Conservation (phyloP, 2,797 vertebrate genomes). For the Oreortyx pictus region DNA sequence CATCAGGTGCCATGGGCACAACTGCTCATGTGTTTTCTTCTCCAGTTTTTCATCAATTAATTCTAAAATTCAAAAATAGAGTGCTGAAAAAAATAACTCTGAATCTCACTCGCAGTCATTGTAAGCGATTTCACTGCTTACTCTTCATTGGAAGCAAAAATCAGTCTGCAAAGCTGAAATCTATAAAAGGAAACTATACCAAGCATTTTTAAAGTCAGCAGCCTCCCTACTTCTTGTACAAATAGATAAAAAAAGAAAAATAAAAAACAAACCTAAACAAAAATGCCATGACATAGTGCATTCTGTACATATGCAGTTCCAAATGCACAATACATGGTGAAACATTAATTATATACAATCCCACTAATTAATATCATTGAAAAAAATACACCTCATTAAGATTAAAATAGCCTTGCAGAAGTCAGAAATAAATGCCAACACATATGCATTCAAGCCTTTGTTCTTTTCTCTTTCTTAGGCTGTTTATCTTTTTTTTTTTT, state of each 20-base stretch:
- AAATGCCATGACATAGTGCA: not conserved
- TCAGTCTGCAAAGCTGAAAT: not conserved
- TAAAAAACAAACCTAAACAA: not conserved
- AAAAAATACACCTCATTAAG: not conserved
- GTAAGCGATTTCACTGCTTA: not conserved
- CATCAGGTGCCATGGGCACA: rapidly evolving
- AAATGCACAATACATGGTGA: not conserved
- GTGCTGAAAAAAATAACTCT: not conserved
- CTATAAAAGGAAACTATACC: not conserved
- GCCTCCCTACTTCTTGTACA: not conserved
- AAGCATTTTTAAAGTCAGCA: not conserved
- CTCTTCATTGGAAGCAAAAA: not conserved
- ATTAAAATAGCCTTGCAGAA: not conserved
- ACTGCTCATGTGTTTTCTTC: rapidly evolving
- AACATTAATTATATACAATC: not conserved
- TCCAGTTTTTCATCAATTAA: not conserved
- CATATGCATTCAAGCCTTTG: not conserved
- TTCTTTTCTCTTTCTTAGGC: not conserved
- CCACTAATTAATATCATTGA: not conserved
- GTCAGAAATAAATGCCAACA: not conserved
- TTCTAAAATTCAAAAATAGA: not conserved
- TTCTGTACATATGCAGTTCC: not conserved
- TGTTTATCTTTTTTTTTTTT: not conserved
- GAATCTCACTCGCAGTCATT: not conserved
- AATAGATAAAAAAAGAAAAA: not conserved